Base-by-base conservation (phyloP, 1,140 invertebrate genomes). In the Drosophila lini region DNA sequence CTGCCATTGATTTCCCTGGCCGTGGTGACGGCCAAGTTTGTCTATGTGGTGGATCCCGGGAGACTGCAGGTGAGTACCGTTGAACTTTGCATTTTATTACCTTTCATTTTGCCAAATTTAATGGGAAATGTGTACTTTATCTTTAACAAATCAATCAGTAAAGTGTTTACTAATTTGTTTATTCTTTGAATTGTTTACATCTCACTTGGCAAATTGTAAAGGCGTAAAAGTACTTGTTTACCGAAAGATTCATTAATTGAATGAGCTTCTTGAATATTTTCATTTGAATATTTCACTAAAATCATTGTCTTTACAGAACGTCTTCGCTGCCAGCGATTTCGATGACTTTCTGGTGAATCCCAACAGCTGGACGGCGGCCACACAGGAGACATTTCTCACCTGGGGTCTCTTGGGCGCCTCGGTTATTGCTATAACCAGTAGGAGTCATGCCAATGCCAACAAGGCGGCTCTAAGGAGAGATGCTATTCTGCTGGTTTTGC, bases 371-470 rank as follows among this genome's bases (percentile, higher is more conserved):
- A 93, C 96, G 10, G 96, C 97, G 2, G 97, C 97, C 1, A 96
- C 96, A 1, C 95, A 97, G 88, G 97, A 98, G 93, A 95, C 95
- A 2, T 98, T 98, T 90, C 94, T 98, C 25, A 98, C 97, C 0
- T 98, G 97, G 97, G 97, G 97, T 10, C 90, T 98, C 1, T 93
- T 98, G n/a, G 97, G 97, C 1, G 95, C 96, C 3, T 96, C 97
- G 50, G 94, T 96, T 3, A 53, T 97, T 96, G 95, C 97, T 96
- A 94, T 95, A 95, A 96, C 91, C 94, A 96, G 82, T 94, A 93
- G 67, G 65, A 81, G 55, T 22, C 94, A 95, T 89, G 95, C 94
- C 76, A 93, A 94, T 82, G 93, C 94, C 85, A 93, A 94, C 81
- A 95, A 95, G 69, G 93, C 94, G 70, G 93, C 95, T n/a, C 92